phyloP scores from a whole-genome alignment of 2,888 invertebrate species.

The Stenodema calcarata region DNA sequence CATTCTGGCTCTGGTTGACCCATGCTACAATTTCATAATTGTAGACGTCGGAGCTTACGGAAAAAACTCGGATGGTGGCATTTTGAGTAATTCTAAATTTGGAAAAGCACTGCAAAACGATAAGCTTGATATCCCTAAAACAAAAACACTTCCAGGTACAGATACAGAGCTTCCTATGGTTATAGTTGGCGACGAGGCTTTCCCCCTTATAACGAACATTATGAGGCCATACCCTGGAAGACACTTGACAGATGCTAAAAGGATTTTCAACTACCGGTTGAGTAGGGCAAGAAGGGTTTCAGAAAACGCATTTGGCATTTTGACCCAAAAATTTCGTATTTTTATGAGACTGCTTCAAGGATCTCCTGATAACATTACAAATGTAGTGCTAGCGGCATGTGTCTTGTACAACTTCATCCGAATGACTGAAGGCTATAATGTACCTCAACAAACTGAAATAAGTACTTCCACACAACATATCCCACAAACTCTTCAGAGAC shows the following conservation, averaged over 20 bases:
- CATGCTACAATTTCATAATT: constrained; percentile 58
- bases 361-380: not conserved
- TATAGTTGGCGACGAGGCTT: constrained; percentile 57
- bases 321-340: constrained; percentile 38
- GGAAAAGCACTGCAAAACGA: constrained; percentile 53
- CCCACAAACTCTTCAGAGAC: not conserved
- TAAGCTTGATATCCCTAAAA: constrained; percentile 56
- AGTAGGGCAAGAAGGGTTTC: not conserved
- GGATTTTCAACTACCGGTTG: constrained; percentile 29
- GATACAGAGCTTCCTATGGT: constrained; percentile 56
- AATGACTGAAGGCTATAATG: not conserved
- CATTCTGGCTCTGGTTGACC: constrained; percentile 57
- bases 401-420: constrained; percentile 13
- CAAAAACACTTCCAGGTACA: constrained; percentile 56
- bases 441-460: not conserved
- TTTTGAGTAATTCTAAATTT: constrained; percentile 56
- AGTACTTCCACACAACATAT: not conserved
- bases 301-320: not conserved
- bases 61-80: constrained; percentile 58
- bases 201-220: not conserved
- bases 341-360: constrained; percentile 1
- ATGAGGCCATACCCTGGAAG: constrained; percentile 31
- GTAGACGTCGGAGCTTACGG: constrained; percentile 59
- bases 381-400: not conserved
- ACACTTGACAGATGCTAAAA: not conserved